A percentile compares a stretch with the other conserved stretches of the same genome.
Conservation (phyloP, 1,140 invertebrate genomes). For the Leptinotarsa undecemlineata region DNA sequence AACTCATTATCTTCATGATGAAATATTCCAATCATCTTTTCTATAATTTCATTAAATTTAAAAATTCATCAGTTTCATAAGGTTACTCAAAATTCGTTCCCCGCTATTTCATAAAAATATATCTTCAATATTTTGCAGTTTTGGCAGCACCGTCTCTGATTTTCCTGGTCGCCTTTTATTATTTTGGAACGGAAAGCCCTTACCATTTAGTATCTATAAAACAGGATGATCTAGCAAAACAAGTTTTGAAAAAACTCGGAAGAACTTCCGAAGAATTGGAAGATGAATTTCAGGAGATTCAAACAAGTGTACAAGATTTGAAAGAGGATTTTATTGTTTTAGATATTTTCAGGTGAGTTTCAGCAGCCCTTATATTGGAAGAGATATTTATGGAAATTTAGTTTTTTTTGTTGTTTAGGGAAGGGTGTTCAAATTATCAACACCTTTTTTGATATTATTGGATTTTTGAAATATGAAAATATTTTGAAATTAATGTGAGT, state of each 20-base stretch:
- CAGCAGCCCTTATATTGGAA: too few species aligned
- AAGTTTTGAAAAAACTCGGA: conserved; percentile 14
- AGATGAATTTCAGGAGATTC: conserved; percentile 11
- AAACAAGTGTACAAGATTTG: background rate
- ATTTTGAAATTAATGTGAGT: too few species aligned
- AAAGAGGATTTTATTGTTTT: background rate
- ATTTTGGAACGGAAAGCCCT: conserved; percentile 12
- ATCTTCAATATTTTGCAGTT: background rate
- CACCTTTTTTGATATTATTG: too few species aligned
- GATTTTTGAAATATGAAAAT: too few species aligned
- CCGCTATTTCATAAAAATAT: background rate
- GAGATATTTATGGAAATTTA: too few species aligned
- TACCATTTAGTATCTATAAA: background rate
- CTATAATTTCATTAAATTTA: too few species aligned
- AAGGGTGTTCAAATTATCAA: too few species aligned
- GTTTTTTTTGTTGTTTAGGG: too few species aligned
- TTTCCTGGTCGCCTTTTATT: conserved; percentile 16
- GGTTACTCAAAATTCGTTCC: too few species aligned
- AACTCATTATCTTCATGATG: too few species aligned
- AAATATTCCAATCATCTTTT: too few species aligned
- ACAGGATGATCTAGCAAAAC: background rate
- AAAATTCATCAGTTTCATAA: too few species aligned
- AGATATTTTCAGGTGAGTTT: conserved; percentile 16
- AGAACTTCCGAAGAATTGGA: background rate
- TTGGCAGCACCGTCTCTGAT: conserved; percentile 13